Conservation (phyloP, 2,113 vertebrate genomes). For the Delphinapterus leucas region DNA sequence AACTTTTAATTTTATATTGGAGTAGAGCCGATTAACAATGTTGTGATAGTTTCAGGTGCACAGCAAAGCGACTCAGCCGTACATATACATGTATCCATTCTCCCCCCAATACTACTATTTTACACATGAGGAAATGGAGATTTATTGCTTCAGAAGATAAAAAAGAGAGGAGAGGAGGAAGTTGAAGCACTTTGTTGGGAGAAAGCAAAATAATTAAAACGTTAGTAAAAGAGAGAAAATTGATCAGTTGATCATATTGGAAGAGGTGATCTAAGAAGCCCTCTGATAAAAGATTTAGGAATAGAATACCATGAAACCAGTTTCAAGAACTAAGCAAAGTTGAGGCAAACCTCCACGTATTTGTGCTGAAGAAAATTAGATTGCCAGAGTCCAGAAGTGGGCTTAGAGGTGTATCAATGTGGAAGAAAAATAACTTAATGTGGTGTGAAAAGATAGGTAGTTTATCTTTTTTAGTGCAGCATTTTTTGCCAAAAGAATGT, state of each 20-base stretch:
- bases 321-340: neutral
- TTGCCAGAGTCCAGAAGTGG: neutral
- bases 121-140: neutral
- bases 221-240: neutral
- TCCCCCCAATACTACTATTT: neutral
- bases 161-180: neutral
- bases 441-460: neutral
- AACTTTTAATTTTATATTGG: neutral
- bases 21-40: neutral
- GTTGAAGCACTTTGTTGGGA: neutral
- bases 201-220: neutral
- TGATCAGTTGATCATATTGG: no score
- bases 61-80: neutral
- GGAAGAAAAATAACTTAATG: neutral
- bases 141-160: neutral
- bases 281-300: neutral
- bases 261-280: neutral
- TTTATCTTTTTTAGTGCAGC: neutral
- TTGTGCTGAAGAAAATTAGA: neutral
- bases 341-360: rapidly evolving
- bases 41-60: rapidly evolving
- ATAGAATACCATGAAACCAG: neutral
- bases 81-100: rapidly evolving
- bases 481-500: neutral
- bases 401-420: neutral